These are phyloP conservation scores for Pantherophis vulpinus DNA, from an alignment of 2,797 vertebrate genomes.

Conservation along the genomic window DNA sequence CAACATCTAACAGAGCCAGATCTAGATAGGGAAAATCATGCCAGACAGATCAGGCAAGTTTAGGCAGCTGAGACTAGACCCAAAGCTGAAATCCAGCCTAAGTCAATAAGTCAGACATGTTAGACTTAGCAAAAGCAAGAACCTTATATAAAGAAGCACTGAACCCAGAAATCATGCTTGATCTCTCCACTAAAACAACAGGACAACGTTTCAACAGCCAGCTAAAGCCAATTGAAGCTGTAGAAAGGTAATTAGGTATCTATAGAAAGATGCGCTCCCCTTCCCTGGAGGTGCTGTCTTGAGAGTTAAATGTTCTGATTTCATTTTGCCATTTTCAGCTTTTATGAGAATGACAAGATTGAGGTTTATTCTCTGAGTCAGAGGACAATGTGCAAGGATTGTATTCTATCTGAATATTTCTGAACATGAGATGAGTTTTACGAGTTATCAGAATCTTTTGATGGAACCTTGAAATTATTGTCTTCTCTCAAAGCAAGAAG, in stretches of 20 bases:
- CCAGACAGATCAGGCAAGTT: neutral
- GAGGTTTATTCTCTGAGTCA: neutral
- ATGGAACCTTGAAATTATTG: neutral
- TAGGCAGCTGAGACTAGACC: neutral
- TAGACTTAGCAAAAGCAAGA: too few relatives aligned
- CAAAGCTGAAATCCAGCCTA: neutral
- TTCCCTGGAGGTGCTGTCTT: neutral
- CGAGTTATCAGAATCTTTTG: neutral
- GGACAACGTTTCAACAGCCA: neutral
- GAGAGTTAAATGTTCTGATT: neutral
- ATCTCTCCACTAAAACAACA: neutral
- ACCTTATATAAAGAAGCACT: neutral
- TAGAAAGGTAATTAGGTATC: neutral
- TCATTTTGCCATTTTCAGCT: neutral
- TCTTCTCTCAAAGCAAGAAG: neutral
- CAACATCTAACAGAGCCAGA: neutral
- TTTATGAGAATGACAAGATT: neutral
- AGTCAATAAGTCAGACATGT: neutral
- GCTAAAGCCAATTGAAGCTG: neutral
- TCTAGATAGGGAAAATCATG: too few relatives aligned
- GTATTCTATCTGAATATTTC: neutral
- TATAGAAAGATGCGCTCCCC: neutral
- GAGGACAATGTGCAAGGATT: neutral
- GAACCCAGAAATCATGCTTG: neutral
- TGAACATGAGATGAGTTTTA: neutral